Evolutionary conservation across 1,140 invertebrate genomes (phyloP).

Genomic region (Macrobrachium rosenbergii): DNA sequence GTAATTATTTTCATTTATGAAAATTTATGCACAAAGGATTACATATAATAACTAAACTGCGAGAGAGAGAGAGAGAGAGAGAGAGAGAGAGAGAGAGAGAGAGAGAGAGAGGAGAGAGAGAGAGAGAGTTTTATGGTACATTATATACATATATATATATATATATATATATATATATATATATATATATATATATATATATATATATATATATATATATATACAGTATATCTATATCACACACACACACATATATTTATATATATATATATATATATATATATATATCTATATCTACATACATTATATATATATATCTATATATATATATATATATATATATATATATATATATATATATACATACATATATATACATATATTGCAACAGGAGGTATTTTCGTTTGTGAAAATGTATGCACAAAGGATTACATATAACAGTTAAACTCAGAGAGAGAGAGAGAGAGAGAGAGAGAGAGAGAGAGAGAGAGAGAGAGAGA

Average conservation of each 20-base stretch:
- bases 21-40: too few relatives aligned
- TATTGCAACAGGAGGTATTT: background rate
- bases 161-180: too few relatives aligned
- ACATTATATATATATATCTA: too few relatives aligned
- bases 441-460: background rate
- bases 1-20: background rate
- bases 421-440: background rate
- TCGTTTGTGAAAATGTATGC: background rate
- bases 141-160: too few relatives aligned
- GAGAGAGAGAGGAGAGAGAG: slow-evolving; percentile 43
- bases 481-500: slow-evolving; percentile 25
- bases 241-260: too few relatives aligned
- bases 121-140: background rate
- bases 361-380: background rate
- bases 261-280: too few relatives aligned
- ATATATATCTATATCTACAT: too few relatives aligned
- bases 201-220: too few relatives aligned
- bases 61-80: slow-evolving; percentile 34
- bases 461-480: slow-evolving; percentile 26
- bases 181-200: too few relatives aligned
- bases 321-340: too few relatives aligned
- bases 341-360: background rate
- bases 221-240: too few relatives aligned
- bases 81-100: slow-evolving; percentile 42
- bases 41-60: background rate